Base-by-base conservation (phyloP, 2,113 vertebrate species). In the Sylvilagus bachmani region DNA sequence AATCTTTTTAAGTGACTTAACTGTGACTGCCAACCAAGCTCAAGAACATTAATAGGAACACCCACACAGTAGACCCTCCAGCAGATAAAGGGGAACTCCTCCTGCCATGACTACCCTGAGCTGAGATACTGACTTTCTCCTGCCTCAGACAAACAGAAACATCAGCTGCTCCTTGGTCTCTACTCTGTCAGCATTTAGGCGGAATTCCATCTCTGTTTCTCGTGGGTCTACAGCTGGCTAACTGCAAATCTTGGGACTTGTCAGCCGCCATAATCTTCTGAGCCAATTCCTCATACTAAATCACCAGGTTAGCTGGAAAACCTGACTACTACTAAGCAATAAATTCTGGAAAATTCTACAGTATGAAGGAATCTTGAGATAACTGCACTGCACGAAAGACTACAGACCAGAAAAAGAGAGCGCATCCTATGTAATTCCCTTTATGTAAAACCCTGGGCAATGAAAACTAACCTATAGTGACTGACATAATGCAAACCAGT, bases 1-100 rank as follows among this genome's bases (percentile, higher is more conserved):
- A 75, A 81, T 44, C 4, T 62, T 89, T 94, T 89, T 44, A 67
- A 93, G 83, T 67, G 87, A 84, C 21, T 38, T 88, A 24, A 74
- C 24, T 51, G 33, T 67, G 36, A 22, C 53, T 29, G 19, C n/a
- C 36, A 90, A 70, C 14, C 77, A 71, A 70, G 11, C 29, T 93
- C 8, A 86, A 90, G 8, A 58, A 73, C 36, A 85, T 89, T 89
- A 69, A n/a, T 12, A 92, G 17, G 22, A 86, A 90, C 22, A 71
- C 69, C 44, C 44, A 44, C 44, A 44, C 44, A 44, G 44, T 44
- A 64, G 14, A 58, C 71, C 4, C 4, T 24, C 55, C 33, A n/a
- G 55, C 27, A 74, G 74, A 16, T 19, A 16, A 44, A 82, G n/a
- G 19, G n/a, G 22, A 51, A n/a, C 31, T 19, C 9, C 25, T 77